These are phyloP conservation scores for Salminus brasiliensis DNA, from an alignment of 2,113 vertebrate species.

Conservation along the genomic window DNA sequence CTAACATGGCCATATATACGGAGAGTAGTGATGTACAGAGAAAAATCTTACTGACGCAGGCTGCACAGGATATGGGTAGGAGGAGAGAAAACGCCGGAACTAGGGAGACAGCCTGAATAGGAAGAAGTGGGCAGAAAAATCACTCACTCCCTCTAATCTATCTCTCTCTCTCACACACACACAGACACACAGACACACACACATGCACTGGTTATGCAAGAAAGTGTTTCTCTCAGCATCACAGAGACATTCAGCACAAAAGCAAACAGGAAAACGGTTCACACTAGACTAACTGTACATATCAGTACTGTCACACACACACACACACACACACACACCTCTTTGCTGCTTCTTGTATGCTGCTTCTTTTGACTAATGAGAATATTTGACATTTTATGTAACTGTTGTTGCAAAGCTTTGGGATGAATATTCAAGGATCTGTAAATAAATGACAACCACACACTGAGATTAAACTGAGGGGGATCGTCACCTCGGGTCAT, in stretches of 20 bases:
- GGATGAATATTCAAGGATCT: slow-evolving; percentile 2
- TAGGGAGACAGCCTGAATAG: slow-evolving; percentile 59
- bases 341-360: neutral
- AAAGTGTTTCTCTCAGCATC: slow-evolving; percentile 22
- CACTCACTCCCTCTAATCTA: slow-evolving; percentile 32
- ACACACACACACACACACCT: slow-evolving; percentile 17
- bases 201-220: slow-evolving; percentile 36
- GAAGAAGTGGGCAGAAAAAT: slow-evolving; percentile 61
- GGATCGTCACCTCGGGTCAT: neutral
- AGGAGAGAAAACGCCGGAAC: slow-evolving; percentile 58
- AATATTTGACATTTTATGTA: slow-evolving; percentile 31
- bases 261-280: slow-evolving; percentile 18
- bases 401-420: slow-evolving; percentile 30
- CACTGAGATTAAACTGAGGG: neutral
- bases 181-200: slow-evolving; percentile 16
- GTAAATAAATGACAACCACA: neutral
- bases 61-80: slow-evolving; percentile 50
- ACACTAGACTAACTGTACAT: neutral
- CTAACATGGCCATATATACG: slow-evolving; percentile 59
- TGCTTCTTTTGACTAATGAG: slow-evolving; percentile 28
- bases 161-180: slow-evolving; percentile 5
- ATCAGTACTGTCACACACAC: slow-evolving; percentile 13
- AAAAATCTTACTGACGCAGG: slow-evolving; percentile 44
- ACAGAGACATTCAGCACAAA: slow-evolving; percentile 13
- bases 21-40: slow-evolving; percentile 26